A percentile compares a stretch with the other conserved stretches of the same genome.
phyloP scores from a whole-genome alignment of 1,140 invertebrate genomes.

The Pygmarrhopalites habei region DNA sequence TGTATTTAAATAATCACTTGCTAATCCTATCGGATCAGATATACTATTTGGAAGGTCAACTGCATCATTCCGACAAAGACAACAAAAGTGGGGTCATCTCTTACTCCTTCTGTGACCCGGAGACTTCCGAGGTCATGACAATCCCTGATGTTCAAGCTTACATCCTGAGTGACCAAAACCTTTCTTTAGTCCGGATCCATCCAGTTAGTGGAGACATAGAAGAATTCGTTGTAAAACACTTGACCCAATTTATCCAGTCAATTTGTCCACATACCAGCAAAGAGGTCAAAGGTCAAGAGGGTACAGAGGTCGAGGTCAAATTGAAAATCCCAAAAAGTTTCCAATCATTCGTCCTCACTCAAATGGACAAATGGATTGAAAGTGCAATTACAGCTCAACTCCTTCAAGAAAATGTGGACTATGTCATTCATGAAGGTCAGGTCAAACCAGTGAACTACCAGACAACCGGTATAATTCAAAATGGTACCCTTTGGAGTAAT shows the following conservation, averaged over 20 bases:
- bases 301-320: background rate
- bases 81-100: background rate
- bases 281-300: background rate
- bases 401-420: constrained; percentile 23
- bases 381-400: constrained; percentile 8
- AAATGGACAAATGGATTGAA: constrained; percentile 19
- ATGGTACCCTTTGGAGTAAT: constrained; percentile 12
- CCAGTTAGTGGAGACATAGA: background rate
- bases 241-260: background rate
- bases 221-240: background rate
- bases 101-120: background rate
- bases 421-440: constrained; percentile 1
- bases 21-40: background rate
- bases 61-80: background rate
- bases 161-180: too few species aligned
- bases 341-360: background rate
- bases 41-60: background rate
- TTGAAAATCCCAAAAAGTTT: constrained; percentile 10
- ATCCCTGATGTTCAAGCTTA: background rate
- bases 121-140: background rate
- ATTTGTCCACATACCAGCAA: too few species aligned
- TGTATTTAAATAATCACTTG: background rate
- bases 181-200: background rate
- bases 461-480: constrained; percentile 21
- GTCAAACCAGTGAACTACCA: constrained; percentile 24